These are phyloP conservation scores for Scaptomyza reducta DNA, from an alignment of 2,888 invertebrate species.

Conservation along the genomic window DNA sequence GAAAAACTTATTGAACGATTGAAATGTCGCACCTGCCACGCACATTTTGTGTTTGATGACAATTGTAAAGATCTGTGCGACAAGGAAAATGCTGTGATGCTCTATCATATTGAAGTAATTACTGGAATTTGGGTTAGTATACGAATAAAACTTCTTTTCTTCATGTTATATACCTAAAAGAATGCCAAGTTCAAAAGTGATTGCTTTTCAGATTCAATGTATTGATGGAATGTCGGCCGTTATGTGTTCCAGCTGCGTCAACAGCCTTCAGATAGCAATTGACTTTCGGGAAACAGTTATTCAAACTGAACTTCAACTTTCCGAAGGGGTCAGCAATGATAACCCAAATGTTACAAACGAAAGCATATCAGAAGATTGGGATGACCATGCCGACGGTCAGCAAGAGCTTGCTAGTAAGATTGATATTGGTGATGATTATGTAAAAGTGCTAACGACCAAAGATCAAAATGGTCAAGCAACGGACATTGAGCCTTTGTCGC, in stretches of 20 bases:
- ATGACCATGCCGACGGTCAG: background rate
- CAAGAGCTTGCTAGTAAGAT: background rate
- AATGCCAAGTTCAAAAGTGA: background rate
- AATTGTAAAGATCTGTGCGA: constrained; percentile 47
- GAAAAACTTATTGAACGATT: background rate
- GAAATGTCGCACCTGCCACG: constrained; percentile 58
- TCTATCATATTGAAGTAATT: constrained; percentile 67
- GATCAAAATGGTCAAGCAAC: constrained; percentile 6
- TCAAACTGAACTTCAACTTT: constrained; percentile 45
- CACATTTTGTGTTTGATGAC: constrained; percentile 14
- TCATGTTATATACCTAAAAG: background rate
- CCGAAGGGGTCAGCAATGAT: background rate
- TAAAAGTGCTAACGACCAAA: constrained; percentile 4
- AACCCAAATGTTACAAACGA: constrained; percentile 9
- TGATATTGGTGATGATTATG: constrained; percentile 13
- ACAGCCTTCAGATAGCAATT: constrained; percentile 45
- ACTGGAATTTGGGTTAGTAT: constrained; percentile 65
- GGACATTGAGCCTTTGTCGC: constrained; percentile 10
- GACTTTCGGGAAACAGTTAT: constrained; percentile 59
- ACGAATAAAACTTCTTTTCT: background rate
- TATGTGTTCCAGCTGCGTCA: constrained; percentile 50
- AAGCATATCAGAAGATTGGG: background rate
- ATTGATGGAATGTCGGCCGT: constrained; percentile 13
- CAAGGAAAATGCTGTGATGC: constrained; percentile 51
- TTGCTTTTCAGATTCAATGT: constrained; percentile 42